These are phyloP conservation scores for Ectemnius lituratus DNA, from an alignment of 2,888 invertebrate species.

Conservation along the genomic window DNA sequence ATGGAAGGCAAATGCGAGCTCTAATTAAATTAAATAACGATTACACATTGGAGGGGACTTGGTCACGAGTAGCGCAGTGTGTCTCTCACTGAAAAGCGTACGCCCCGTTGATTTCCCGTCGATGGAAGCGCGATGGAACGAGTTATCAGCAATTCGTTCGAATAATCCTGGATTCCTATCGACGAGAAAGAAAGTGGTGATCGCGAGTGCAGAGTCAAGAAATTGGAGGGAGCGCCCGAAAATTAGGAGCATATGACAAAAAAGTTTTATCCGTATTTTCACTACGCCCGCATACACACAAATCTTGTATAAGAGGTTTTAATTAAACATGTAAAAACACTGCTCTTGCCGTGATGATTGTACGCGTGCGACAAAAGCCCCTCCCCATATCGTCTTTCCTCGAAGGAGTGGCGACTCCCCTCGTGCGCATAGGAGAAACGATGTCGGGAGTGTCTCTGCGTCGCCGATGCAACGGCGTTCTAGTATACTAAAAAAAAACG, in stretches of 20 bases:
- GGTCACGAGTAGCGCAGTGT: slow-evolving; percentile 28
- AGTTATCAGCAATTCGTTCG: slow-evolving; percentile 27
- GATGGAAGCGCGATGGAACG: slow-evolving; percentile 41
- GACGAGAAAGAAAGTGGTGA: slow-evolving; percentile 16
- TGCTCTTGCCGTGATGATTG: slow-evolving; percentile 53
- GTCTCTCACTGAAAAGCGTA: slow-evolving; percentile 25
- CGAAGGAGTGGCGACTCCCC: no score
- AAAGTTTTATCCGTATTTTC: slow-evolving; percentile 73
- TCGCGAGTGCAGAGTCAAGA: slow-evolving; percentile 21
- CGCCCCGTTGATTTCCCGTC: slow-evolving; percentile 26
- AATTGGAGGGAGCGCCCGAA: slow-evolving; percentile 25
- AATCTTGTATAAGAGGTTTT: slow-evolving; percentile 64
- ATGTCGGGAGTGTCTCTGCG: slow-evolving; percentile 24
- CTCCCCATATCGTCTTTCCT: slow-evolving; percentile 23
- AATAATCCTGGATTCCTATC: slow-evolving; percentile 34
- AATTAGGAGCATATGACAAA: slow-evolving; percentile 48
- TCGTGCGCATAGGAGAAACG: no score
- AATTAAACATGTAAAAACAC: slow-evolving; percentile 55
- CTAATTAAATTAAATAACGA: slow-evolving; percentile 48
- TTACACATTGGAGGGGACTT: slow-evolving; percentile 30
- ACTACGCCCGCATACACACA: slow-evolving; percentile 71
- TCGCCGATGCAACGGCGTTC: slow-evolving; percentile 59
- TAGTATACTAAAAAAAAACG: slow-evolving; percentile 72
- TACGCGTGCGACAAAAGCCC: slow-evolving; percentile 22
- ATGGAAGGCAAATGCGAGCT: slow-evolving; percentile 19